phyloP scores from a whole-genome alignment of 2,797 vertebrate species.

The Chaetophractus vellerosus region DNA sequence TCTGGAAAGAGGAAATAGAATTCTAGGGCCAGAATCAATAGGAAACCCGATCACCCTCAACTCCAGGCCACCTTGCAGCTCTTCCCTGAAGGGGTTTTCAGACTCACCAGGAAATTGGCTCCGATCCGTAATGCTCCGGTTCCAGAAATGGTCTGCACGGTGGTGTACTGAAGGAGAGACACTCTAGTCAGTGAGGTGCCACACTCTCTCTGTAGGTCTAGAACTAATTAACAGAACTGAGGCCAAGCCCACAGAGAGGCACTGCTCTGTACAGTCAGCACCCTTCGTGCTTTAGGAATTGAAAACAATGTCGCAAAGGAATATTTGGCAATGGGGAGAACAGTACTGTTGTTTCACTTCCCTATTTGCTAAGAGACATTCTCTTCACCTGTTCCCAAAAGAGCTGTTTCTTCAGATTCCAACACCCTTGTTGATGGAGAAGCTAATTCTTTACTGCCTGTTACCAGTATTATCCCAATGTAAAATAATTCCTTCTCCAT shows the following conservation, averaged over 20 bases:
- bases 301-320: neutral
- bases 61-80: neutral
- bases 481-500: neutral
- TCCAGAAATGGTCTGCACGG: slow-evolving; percentile 98
- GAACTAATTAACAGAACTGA: fast-evolving
- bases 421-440: neutral
- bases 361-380: neutral
- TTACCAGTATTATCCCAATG: neutral
- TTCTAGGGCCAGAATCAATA: neutral
- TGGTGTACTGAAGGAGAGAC: slow-evolving; percentile 92
- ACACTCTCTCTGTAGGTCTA: fast-evolving
- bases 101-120: slow-evolving; percentile 96
- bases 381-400: neutral
- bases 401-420: neutral
- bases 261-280: neutral
- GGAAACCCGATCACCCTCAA: neutral
- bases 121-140: slow-evolving; percentile 97
- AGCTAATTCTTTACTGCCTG: neutral
- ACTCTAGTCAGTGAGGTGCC: neutral
- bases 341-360: neutral
- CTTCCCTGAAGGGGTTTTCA: neutral
- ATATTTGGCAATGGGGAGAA: neutral
- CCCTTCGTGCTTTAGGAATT: neutral
- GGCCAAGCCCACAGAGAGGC: neutral
- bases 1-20: slow-evolving; percentile 8